Evolutionary conservation across 2,797 vertebrate species (phyloP), one percentile per base, ranked within the genome.

Genomic region (Lophius americanus): DNA sequence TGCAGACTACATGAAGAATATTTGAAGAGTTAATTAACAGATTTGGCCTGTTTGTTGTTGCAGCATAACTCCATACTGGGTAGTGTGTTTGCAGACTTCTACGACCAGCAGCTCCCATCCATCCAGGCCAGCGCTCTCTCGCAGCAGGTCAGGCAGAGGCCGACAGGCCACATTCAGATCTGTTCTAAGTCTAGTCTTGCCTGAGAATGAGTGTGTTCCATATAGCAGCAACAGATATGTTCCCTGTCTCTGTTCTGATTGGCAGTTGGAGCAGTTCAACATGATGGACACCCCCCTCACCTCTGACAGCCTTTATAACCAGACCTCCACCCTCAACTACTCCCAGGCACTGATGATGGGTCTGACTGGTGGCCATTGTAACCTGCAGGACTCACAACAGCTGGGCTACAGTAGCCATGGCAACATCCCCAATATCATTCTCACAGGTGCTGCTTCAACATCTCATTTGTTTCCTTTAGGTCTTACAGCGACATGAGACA

Each of bases 381-480:
- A 91, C 91, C 91, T 96, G 60, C 95, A 93, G 43, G 96, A 96
- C 75, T 73, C 94, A 0, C 95, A 95, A 82, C 96, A 94, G 79
- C 94, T 96, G 4, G 91, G 85, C 72, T 98, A 95, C 84, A 90
- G 94, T 86, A 95, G 92, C 92, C 96, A 97, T 60, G 87, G 95
- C 60, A 95, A 96, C 91, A 98, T 98, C 89, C 96, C 96, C 75
- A 97, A 98, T 91, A 98, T 97, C 90, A 97, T 98, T 77, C 95
- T 98, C 72, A 97, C 96, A 94, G 96, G 96, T 97, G 77, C 68
- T 37, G 33, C 60, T 73, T 61, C 5, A 2, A 50, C 61, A 10
- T 44, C 60, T 71, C 55, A 33, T 36, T 59, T 46, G n/a, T 62
- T 64, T 69, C 57, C n/a, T 60, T 68, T 50, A 12, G 49, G 52